These are phyloP conservation scores for Dicycla oo DNA, from an alignment of 2,888 invertebrate genomes.

Conservation along the genomic window DNA sequence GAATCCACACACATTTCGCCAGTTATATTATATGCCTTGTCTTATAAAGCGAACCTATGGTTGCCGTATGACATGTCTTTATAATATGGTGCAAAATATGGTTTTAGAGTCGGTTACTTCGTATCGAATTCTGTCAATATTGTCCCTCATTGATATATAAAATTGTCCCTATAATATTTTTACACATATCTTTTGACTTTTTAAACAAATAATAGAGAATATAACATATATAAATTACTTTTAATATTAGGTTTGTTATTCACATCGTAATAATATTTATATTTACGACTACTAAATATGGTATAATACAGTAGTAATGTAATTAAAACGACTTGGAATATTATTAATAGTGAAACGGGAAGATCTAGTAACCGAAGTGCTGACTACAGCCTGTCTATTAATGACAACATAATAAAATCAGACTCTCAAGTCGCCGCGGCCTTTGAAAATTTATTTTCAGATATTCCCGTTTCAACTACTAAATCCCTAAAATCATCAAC, in stretches of 20 bases:
- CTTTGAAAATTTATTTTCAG: no score
- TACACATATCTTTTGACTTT: background rate
- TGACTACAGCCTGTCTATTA: no score
- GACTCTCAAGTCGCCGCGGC: no score
- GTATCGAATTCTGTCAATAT: background rate
- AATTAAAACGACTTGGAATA: no score
- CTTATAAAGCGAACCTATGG: background rate
- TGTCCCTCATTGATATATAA: no score
- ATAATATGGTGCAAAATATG: background rate
- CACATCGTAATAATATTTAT: background rate
- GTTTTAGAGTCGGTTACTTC: background rate
- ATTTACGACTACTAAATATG: background rate
- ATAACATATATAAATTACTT: background rate
- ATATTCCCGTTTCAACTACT: no score
- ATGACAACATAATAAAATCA: no score
- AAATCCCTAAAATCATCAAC: no score
- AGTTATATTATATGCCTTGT: background rate
- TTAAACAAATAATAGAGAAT: background rate
- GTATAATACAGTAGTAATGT: no score
- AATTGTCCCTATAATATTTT: no score
- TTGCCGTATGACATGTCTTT: background rate
- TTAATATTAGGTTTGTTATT: background rate
- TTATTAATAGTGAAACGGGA: no score
- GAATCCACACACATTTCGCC: background rate
- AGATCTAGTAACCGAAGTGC: no score